Base-by-base conservation (phyloP, 2,113 vertebrate genomes). In the Catharus minimus region DNA sequence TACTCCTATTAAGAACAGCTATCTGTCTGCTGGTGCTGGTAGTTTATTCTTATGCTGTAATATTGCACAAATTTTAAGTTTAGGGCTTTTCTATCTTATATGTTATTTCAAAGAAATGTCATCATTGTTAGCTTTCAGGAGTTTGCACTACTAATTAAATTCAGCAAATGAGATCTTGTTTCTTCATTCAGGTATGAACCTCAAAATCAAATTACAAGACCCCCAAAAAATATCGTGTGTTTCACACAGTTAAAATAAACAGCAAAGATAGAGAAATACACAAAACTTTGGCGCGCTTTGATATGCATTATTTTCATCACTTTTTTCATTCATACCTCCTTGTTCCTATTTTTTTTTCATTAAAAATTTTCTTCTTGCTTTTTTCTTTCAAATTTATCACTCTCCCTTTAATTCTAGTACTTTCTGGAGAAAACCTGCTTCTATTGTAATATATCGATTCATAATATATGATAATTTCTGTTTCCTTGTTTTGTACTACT, bases 1-100 rank as follows among this genome's bases (percentile, higher is more conserved):
- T 92, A 85, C 83, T 55, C 71, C 93, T 69, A 68, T 88, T 94
- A 86, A 72, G 82, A 93, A 78, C 86, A 93, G 22, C 46, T 82
- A 61, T 68, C 66, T 95, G 68, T 85, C 88, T 91, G 53, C 79
- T 95, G 30, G 30, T 86, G 61, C 53, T 62, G 44, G 36, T 80
- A 36, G 33, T 67, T 90, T 86, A 38, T 46, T 52, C 9, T 82
- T 36, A 46, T 15, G 72, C 61, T 77, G 32, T 58, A 28, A 60
- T 47, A 38, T 60, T 66, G 7, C 18, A 73, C 76, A 88, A 65
- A 75, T 87, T 55, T 15, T 39, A 53, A 19, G 10, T 58, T 53
- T 74, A 11, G 7, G 21, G 1, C 4, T 21, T 74, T 77, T 90
- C 43, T 36, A 10, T 46, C n/a, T 75, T 62, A 4, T 9, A 22